These are phyloP conservation scores for Aphidius gifuensis DNA, from an alignment of 1,140 invertebrate genomes.

Conservation along the genomic window DNA sequence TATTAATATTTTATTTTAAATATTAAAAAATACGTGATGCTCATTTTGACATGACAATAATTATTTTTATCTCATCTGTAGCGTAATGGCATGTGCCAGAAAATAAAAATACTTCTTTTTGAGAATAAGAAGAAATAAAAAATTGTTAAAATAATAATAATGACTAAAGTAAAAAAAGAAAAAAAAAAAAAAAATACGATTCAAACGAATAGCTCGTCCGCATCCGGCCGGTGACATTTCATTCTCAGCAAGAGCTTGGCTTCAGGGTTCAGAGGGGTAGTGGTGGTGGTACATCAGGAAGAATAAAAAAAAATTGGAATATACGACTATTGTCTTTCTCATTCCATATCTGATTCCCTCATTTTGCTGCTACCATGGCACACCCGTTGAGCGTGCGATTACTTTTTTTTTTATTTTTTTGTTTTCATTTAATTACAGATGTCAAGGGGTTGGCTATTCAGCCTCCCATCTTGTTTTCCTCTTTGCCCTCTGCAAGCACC, in stretches of 20 bases:
- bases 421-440: conserved; percentile 58
- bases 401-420: conserved; percentile 46
- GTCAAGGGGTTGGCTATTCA: conserved; percentile 52
- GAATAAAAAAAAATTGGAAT: not conserved
- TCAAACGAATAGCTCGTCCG: conserved; percentile 39
- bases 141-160: conserved; percentile 10
- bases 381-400: conserved; percentile 50
- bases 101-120: conserved; percentile 16
- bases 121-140: conserved; percentile 2
- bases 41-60: conserved; percentile 24
- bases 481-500: conserved; percentile 9
- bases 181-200: conserved; percentile 36
- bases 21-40: conserved; percentile 10
- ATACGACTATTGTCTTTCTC: conserved; percentile 28
- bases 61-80: conserved; percentile 24
- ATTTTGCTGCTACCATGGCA: conserved; percentile 37
- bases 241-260: conserved; percentile 30
- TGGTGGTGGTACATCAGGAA: conserved; percentile 9
- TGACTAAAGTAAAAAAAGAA: conserved; percentile 17
- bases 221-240: conserved; percentile 44
- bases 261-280: conserved; percentile 25
- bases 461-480: conserved; percentile 14
- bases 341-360: conserved; percentile 42
- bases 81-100: conserved; percentile 15
- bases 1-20: too few relatives aligned